Base-by-base conservation (phyloP, 2,888 invertebrate species). In the Athalia circularis region DNA sequence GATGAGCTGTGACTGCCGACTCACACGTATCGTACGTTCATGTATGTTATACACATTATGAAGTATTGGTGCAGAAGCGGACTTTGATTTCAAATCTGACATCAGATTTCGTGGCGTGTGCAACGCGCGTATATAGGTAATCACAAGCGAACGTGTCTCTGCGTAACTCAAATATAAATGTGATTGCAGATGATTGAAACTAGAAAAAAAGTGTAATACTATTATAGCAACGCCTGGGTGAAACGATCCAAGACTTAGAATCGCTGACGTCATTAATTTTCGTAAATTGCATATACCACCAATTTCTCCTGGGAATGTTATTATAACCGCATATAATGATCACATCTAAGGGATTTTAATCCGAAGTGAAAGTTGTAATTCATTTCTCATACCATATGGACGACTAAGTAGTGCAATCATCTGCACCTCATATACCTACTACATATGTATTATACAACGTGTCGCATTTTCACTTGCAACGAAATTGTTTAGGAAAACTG, bases 371-470 rank as follows among this genome's bases (percentile, higher is more conserved):
- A 72, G 72, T 72, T 9, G 59, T 72, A 72, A 72, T 72, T 72
- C 72, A 59, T 47, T 72, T 72, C 72, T 72, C 72, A 57, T 50
- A 47, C 57, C 47, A 59, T 13, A 59, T 47, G 59, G 57, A 68
- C 68, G 54, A 29, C 68, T 68, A 68, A 68, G 68, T 68, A 72
- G 72, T 72, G 59, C 72, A 72, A 72, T 72, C 72, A 72, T 72
- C 72, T 9, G 13, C 47, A 72, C 29, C 29, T 29, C 2, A 29
- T 29, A 29, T 29, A 29, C n/a, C n/a, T n/a, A n/a, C 29, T 59
- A 29, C 52, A 50, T 11, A 72, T 45, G 59, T 29, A 67, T 13
- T n/a, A n/a, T 54, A 54, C 54, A 29, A 2, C 29, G 29, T 29
- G 29, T 29, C 29, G 29, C 29, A 29, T 29, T 29, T 29, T 29